Base-by-base conservation (phyloP, 2,113 vertebrate species). In the Sciurus niger region DNA sequence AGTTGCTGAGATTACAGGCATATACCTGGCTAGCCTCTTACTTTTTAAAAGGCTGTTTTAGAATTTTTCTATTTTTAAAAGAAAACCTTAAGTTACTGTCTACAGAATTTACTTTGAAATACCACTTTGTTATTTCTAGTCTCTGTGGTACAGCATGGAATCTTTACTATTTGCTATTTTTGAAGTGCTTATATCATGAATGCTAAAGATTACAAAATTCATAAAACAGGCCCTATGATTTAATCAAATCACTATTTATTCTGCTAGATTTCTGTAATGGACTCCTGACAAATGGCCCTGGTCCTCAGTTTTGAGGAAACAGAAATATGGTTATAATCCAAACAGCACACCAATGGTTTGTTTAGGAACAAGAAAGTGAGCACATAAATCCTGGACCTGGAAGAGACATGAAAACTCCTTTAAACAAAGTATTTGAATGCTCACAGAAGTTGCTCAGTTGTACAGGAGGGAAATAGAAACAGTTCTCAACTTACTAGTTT, bases 121-220 rank as follows among this genome's bases (percentile, higher is more conserved):
- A 90, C 37, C 79, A 92, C 37, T 84, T 76, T 84, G 43, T 55
- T 92, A 76, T 76, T 87, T 96, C 80, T 79, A 93, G 67, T 85
- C 46, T 92, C 74, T 91, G 48, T 82, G 67, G 9, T 90, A 90
- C 32, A 94, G 51, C 58, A 80, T 2, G 22, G 65, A 63, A 67
- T 87, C 89, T 72, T 95, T 83, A 74, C 51, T 89, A 46, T 93
- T 95, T 79, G 72, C 46, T 73, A 40, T 85, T 94, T 96, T 74
- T 85, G 20, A 95, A 94, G 89, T 65, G 32, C 43, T 77, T 72
- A 48, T 30, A 88, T 53, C n/a, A 93, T 67, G 84, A 96, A 92
- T 78, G 63, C 79, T 92, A 88, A 92, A 34, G 68, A 90, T 92
- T 90, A 94, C 40, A 96, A 96, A 96, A 85, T 34, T 84, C 53